Percentiles rank a stretch among this genome's conserved stretches.
These are phyloP conservation scores for Chaenodraco wilsoni DNA, from an alignment of 2,797 vertebrate genomes.

Conservation along the genomic window DNA sequence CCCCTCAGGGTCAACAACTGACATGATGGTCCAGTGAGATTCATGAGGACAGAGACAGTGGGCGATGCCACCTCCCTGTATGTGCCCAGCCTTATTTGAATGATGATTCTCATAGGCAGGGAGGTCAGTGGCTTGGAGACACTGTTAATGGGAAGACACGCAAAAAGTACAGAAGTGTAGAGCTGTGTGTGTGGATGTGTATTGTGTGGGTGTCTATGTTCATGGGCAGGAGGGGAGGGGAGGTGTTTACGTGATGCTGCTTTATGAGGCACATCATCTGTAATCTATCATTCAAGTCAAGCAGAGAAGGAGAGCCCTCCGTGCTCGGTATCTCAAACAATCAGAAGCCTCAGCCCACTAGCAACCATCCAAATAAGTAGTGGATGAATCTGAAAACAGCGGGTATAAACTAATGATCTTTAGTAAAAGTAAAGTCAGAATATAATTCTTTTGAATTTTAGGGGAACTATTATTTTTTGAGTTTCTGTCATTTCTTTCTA, in stretches of 20 bases:
- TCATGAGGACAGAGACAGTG: constrained; percentile 90
- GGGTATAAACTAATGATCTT: neutral
- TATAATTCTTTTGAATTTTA: neutral
- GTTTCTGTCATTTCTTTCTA: neutral
- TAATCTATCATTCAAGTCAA: constrained; percentile 65
- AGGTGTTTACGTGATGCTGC: constrained; percentile 47
- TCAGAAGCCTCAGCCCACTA: constrained; percentile 17
- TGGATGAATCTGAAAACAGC: neutral
- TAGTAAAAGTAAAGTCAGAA: neutral
- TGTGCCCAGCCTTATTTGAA: constrained; percentile 59
- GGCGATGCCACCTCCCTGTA: constrained; percentile 87
- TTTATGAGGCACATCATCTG: constrained; percentile 62
- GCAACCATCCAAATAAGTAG: neutral
- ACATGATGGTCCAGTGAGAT: constrained; percentile 72
- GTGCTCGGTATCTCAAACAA: constrained; percentile 33
- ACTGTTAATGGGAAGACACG: constrained; percentile 57
- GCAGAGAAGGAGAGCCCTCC: constrained; percentile 33
- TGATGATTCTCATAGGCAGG: constrained; percentile 69
- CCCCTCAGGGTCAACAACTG: constrained; percentile 48
- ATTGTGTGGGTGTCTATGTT: constrained; percentile 45
- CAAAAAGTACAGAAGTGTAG: constrained; percentile 35
- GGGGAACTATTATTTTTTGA: neutral
- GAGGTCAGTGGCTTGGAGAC: constrained; percentile 65
- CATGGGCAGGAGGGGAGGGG: constrained; percentile 23
- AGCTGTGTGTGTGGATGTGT: constrained; percentile 33